Evolutionary conservation across 1,140 invertebrate species (phyloP), one percentile per base, ranked within the genome.

Genomic region (Pemphigus obesinymphae): DNA sequence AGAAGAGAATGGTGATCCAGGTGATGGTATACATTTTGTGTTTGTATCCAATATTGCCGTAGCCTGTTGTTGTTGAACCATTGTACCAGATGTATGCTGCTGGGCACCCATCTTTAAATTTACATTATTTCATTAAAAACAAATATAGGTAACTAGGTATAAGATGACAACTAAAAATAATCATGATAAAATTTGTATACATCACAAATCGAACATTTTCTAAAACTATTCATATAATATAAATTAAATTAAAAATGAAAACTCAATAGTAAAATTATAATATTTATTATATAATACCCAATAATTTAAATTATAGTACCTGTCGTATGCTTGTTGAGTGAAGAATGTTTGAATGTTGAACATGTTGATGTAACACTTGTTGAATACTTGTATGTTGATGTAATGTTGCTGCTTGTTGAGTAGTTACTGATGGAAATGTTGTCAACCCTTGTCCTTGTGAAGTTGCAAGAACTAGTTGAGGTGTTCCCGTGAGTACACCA

Each of bases 1-100:
- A 50, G 84, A 83, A 40, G 85, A 86, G 82, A 85, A 86, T 20
- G 85, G 85, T 48, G 85, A 86, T 29, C 82, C 83, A 55, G 85
- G 84, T 23, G 84, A 83, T 80, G 45, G 82, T 55, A 82, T 82
- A 66, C 82, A 83, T 75, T 75, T 83, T 53, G 75, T 78, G 37
- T 75, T 78, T 70, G 55, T 70, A 37, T 48, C 73, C 83, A 48
- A 81, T 80, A 81, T 82, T 61, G 72, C 82, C n/a, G 76, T 82
- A 37, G 53, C 50, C 53, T 68, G 50, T 76, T 72, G 76, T 82
- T 82, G 83, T 72, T 80, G 50, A 80, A 70, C 82, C 72, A 53
- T 72, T 66, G 70, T 48, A 63, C 48, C 58, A 72, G 78, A 45
- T 78, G 63, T 63, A 15, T 66, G 68, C 73, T 76, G 70, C 50